These are phyloP conservation scores for Netelia inedita DNA, from an alignment of 2,888 invertebrate genomes.

Conservation along the genomic window DNA sequence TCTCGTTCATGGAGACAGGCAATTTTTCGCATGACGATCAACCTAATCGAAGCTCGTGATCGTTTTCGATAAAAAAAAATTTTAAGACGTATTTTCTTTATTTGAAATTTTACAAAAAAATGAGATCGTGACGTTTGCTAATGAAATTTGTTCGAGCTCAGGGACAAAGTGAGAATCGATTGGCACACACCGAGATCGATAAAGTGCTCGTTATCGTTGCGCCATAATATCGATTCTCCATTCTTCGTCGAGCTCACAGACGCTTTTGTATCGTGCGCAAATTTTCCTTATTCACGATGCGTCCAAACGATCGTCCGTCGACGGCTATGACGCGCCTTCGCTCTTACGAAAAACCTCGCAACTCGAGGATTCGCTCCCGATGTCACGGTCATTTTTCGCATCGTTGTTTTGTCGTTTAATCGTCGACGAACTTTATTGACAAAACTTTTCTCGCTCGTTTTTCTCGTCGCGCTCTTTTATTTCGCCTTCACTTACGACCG, in stretches of 20 bases:
- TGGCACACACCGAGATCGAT: constrained; percentile 42
- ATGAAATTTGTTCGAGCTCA: constrained; percentile 28
- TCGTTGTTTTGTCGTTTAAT: neutral
- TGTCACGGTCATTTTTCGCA: constrained; percentile 16
- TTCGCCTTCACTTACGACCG: constrained; percentile 1
- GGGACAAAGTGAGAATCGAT: constrained; percentile 34
- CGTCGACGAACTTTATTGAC: constrained; percentile 23
- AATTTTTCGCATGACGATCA: too few species aligned
- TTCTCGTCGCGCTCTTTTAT: constrained; percentile 4
- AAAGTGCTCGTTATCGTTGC: constrained; percentile 59
- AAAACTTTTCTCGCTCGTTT: constrained; percentile 7
- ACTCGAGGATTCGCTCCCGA: neutral
- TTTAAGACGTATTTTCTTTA: too few species aligned
- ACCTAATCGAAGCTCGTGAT: neutral
- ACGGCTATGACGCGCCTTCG: neutral
- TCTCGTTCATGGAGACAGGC: neutral
- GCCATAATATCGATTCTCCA: constrained; percentile 56
- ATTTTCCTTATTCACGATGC: constrained; percentile 44
- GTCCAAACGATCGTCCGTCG: constrained; percentile 16
- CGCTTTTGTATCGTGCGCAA: neutral
- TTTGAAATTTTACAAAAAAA: too few species aligned
- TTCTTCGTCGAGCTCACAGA: constrained; percentile 30
- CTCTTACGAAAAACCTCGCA: constrained; percentile 30
- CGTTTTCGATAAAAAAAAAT: constrained; percentile 5
- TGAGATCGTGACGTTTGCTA: neutral